Evolutionary conservation across 1,140 invertebrate genomes (phyloP).

Genomic region (Rhopalosiphum maidis): DNA sequence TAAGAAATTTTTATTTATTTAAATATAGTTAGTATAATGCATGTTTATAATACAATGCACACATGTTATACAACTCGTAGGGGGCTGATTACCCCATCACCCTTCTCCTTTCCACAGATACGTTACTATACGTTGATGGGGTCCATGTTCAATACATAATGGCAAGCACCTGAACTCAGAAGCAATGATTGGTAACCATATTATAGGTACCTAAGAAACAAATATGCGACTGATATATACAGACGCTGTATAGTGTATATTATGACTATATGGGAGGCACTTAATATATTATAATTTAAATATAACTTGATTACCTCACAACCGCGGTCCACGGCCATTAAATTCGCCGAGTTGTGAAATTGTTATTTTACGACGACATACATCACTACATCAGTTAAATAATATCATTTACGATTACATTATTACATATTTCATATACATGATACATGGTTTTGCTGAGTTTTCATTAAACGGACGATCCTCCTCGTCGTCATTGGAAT

Average conservation of each 20-base stretch:
- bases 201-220: neutral
- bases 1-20: no score
- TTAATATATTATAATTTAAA: neutral
- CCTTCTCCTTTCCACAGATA: no score
- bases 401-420: neutral
- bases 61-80: no score
- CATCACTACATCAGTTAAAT: neutral
- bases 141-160: no score
- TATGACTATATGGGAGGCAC: no score
- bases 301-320: constrained; percentile 33
- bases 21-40: no score
- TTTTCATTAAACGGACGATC: neutral
- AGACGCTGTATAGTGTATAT: neutral
- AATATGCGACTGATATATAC: neutral
- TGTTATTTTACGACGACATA: neutral
- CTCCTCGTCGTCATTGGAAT: neutral
- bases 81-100: no score
- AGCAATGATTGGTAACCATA: no score
- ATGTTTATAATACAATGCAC: no score
- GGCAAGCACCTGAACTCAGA: no score
- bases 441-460: neutral
- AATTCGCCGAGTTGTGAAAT: constrained; percentile 4
- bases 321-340: neutral
- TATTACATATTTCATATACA: neutral
- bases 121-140: no score